Evolutionary conservation across 1,140 invertebrate genomes (phyloP), one percentile per base, ranked within the genome.

Genomic region (Trichonephila clavipes): DNA sequence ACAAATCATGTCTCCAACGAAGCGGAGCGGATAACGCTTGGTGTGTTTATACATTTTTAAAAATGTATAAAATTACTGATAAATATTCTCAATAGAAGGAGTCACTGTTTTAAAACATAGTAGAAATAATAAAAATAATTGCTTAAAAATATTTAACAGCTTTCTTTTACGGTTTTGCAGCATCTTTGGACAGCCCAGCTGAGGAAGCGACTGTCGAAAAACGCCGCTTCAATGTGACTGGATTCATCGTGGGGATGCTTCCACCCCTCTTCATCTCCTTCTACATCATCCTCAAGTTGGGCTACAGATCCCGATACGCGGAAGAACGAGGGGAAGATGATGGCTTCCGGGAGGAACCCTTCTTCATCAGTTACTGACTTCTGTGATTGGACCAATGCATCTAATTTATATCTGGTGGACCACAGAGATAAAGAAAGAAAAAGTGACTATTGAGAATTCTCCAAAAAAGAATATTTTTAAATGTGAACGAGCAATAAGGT

Each of bases 211-310:
- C 51, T 8, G 40, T 5, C 19, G 82, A 28, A 12, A 83, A 58
- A 14, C 92, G 92, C 21, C 92, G 18, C 19, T 95, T 95, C 85
- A 95, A 95, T 58, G 92, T 95, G 8, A 95, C 94, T 14, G 95
- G 95, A 7, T 95, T 95, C 89, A 95, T 95, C 24, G 72, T 95
- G 12, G 95, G 95, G 0, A 95, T 95, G 95, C 92, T 95, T 34
- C 95, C 95, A 10, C 95, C 95, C 8, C 51, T 95, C 10, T 94
- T 94, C 86, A 95, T 95, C 51, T 95, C 94, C 4, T 94, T 95
- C 61, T 95, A 95, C 87, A 95, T 95, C 62, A 95, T 95, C 86
- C 51, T 95, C 24, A 95, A 95, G 28, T 88, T 95, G 21, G 95
- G 95, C 5, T 95, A 95, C 82, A 91, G 95, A 40, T 95, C 95